Evolutionary conservation across 2,888 invertebrate genomes (phyloP), one percentile per base, ranked within the genome.

Genomic region (Perdita meconis): DNA sequence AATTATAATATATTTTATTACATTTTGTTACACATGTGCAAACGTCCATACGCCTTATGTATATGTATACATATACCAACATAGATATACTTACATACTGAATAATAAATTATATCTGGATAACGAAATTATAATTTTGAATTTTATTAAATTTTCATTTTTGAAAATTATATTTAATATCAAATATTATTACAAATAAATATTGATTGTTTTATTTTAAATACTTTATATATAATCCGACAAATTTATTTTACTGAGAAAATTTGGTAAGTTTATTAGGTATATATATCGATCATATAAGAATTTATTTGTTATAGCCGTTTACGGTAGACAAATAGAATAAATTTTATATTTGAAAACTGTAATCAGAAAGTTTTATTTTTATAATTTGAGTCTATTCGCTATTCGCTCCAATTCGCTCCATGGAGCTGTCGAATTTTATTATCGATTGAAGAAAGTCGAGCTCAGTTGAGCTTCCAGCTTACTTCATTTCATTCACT

Each of bases 361-460:
- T 47, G 8, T 22, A 47, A 47, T 0, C 16, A n/a, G n/a, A n/a
- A n/a, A n/a, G n/a, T n/a, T n/a, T n/a, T n/a, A 30, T 30, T 30
- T 4, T 30, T 4, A 30, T 30, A 30, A 30, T 30, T 30, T n/a
- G n/a, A n/a, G n/a, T n/a, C n/a, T n/a, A n/a, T n/a, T n/a, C n/a
- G n/a, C n/a, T n/a, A n/a, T n/a, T n/a, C n/a, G n/a, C n/a, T n/a
- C n/a, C n/a, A n/a, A n/a, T n/a, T n/a, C 8, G 47, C 16, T 19
- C 24, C 6, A n/a, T 6, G 34, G 69, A 64, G 55, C n/a, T 70
- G 70, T 36, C 19, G 44, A 26, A 16, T 61, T 34, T 70, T 57
- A 47, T 70, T 76, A 78, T 78, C 78, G 78, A 78, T 76, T 44
- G 44, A 2, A 42, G 19, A n/a, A 19, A 19, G 1, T 4, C n/a